Conservation (phyloP, 1,140 invertebrate species). For the Bombus waltoni region DNA sequence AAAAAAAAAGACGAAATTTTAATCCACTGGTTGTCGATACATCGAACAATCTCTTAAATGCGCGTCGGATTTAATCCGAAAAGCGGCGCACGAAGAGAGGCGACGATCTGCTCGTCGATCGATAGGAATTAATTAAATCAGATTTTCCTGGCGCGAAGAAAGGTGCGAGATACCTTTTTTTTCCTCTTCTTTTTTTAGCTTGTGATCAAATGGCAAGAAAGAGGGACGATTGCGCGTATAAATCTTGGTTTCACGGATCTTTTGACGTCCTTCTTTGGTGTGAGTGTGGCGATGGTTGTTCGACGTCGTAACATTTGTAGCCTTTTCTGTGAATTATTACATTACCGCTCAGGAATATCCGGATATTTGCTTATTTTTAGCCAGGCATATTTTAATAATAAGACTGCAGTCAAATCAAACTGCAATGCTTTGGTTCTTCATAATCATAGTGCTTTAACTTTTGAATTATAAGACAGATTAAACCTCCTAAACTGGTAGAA, state of each 20-base stretch:
- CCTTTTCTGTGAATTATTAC: neutral
- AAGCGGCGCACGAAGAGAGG: neutral
- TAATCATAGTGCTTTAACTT: too few relatives aligned
- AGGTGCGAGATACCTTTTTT: neutral
- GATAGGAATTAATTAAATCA: conserved; percentile 49
- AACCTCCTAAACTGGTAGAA: too few relatives aligned
- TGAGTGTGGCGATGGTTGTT: neutral
- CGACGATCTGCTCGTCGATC: conserved; percentile 20
- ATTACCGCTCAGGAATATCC: too few relatives aligned
- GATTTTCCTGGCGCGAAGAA: conserved; percentile 18
- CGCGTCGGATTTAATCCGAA: conserved; percentile 26
- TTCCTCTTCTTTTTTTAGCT: neutral
- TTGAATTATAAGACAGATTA: too few relatives aligned
- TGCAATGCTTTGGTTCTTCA: too few relatives aligned
- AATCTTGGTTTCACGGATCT: neutral
- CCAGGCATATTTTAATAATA: too few relatives aligned
- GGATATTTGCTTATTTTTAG: too few relatives aligned
- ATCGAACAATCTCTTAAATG: conserved; percentile 37
- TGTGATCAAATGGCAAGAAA: neutral
- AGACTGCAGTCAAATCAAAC: too few relatives aligned
- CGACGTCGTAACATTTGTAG: neutral
- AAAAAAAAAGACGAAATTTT: neutral
- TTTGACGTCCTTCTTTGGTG: neutral
- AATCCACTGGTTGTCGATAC: conserved; percentile 21
- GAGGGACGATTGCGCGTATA: neutral